Evolutionary conservation across 2,888 invertebrate species (phyloP), one percentile per base, ranked within the genome.

Genomic region (Peribatodes rhomboidaria): DNA sequence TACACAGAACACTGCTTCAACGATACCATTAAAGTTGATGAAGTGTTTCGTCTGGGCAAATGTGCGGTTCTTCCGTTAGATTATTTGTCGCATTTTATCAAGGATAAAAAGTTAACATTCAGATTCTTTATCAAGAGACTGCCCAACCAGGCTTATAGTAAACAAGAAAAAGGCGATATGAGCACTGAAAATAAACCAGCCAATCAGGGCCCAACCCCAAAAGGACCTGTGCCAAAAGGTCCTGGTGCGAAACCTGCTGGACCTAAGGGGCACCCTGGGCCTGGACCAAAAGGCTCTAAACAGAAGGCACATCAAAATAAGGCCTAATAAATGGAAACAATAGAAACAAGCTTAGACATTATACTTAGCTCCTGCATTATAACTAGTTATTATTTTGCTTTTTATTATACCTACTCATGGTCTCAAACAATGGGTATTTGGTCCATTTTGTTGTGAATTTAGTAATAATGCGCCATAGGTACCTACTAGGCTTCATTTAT

Each of bases 1-100:
- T 92, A 85, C 68, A 83, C 75, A 3, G 92, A 92, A 61, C 84
- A 89, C 66, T 92, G 92, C 69, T 88, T 83, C 65, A 90, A 86
- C 69, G 91, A 92, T 67, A 75, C 84, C 7, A 73, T 86, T 13
- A 87, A 88, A 65, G 78, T 85, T 13, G 89, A 91, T 52, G 89
- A 90, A 65, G 80, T 92, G 3, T 88, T 90, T 66, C 85, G 84
- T 14, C 72, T 71, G 41, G 84, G 82, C 0, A 89, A 86, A 76
- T 92, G 92, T 73, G 87, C 86, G 14, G 73, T 89, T 37, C 60
- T 92, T 49, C 90, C 92, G 1, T 70, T 91, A 16, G 83, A 81
- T 37, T 75, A 80, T 50, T 69, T 92, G 16, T 61, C 68, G 1
- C 79, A 90, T 67, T 92, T 87, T 53, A 77, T 92, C 20, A 80